Percentiles rank a stretch among this genome's conserved stretches.
Evolutionary conservation across 2,113 vertebrate genomes (phyloP).

Genomic region (Coptodon bakossiorum): DNA sequence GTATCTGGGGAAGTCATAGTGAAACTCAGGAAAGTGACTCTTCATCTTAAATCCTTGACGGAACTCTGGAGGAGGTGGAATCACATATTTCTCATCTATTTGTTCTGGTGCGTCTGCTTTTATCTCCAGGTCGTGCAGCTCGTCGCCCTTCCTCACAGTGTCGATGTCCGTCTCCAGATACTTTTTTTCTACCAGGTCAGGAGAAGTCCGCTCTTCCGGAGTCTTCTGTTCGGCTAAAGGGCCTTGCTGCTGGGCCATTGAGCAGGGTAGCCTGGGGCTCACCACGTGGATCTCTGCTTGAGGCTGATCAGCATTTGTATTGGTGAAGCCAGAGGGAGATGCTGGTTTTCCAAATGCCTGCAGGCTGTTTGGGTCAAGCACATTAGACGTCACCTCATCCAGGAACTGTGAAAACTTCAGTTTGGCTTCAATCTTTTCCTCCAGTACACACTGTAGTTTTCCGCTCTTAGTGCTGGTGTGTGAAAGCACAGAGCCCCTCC

Average conservation of each 20-base stretch:
- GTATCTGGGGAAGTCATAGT: constrained; percentile 35
- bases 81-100: constrained; percentile 9
- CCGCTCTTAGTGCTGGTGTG: not conserved
- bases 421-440: constrained; percentile 70
- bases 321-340: constrained; percentile 5
- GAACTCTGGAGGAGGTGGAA: constrained; percentile 48
- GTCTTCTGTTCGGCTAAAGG: not conserved
- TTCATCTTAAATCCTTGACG: constrained; percentile 30
- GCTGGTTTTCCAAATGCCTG: constrained; percentile 58
- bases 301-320: not conserved
- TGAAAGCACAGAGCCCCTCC: constrained; percentile 43
- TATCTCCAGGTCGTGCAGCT: not conserved
- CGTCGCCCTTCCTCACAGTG: constrained; percentile 44
- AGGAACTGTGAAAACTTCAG: constrained; percentile 84
- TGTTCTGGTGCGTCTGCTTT: not conserved
- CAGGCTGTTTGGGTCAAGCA: constrained; percentile 74
- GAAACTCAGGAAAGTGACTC: constrained; percentile 19
- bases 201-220: constrained; percentile 1
- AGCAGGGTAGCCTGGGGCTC: not conserved
- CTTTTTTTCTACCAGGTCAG: constrained; percentile 38
- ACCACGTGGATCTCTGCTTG: not conserved
- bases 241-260: constrained; percentile 17
- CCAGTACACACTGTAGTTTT: constrained; percentile 56
- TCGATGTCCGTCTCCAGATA: constrained; percentile 69
- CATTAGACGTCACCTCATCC: constrained; percentile 79